Conservation (phyloP, 2,888 invertebrate species). For the Pedicia rivosa region DNA sequence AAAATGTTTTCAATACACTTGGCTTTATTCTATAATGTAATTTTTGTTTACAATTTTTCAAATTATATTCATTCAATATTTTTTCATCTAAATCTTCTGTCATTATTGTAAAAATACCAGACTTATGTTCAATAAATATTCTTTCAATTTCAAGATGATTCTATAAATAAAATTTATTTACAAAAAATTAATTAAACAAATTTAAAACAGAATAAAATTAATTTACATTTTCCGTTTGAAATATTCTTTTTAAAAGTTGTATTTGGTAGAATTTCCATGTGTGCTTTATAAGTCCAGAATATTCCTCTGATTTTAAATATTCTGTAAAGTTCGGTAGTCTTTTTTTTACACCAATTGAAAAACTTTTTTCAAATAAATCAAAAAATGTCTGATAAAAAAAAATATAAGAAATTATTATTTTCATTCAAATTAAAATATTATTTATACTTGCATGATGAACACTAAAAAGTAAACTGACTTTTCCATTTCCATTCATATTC, state of each 20-base stretch:
- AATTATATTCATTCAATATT: conserved; percentile 1
- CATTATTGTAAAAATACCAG: conserved; percentile 35
- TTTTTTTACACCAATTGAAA: conserved; percentile 45
- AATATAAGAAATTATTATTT: conserved; percentile 7
- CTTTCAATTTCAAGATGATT: conserved; percentile 45
- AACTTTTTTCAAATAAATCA: conserved; percentile 51
- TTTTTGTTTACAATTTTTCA: conserved; percentile 2
- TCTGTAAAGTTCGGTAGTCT: conserved; percentile 47
- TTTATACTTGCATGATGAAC: conserved; percentile 40
- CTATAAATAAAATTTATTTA: conserved; percentile 21
- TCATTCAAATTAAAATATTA: neutral
- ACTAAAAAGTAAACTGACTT: conserved; percentile 50
- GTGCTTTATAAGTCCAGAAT: conserved; percentile 51
- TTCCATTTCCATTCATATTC: conserved; percentile 49
- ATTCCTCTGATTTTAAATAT: conserved; percentile 42
- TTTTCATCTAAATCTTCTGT: neutral
- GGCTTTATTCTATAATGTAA: conserved; percentile 18
- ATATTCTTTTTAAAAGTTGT: conserved; percentile 54
- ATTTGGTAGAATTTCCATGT: conserved; percentile 58
- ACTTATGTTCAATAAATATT: conserved; percentile 43
- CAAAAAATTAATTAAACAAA: neutral
- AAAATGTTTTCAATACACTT: conserved; percentile 19
- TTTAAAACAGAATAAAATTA: neutral
- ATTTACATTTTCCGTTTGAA: conserved; percentile 44
- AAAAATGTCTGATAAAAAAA: conserved; percentile 40